A percentile compares a stretch with the other conserved stretches of the same genome.
Conservation (phyloP, 1,140 invertebrate genomes). For the Drepana arcuata region DNA sequence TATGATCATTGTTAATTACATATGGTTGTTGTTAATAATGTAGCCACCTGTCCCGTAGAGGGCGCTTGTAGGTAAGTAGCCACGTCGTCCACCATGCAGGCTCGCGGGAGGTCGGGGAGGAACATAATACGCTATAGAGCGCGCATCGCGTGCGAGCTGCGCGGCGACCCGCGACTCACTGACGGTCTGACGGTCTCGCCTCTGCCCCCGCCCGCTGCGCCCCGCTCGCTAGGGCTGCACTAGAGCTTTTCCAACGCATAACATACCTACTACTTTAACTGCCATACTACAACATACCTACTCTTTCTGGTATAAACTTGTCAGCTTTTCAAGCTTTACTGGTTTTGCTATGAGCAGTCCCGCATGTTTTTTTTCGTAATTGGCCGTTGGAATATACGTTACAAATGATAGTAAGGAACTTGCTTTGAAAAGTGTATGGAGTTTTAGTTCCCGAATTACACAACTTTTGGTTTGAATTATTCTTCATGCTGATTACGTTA, state of each 20-base stretch:
- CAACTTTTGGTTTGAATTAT: too few relatives aligned
- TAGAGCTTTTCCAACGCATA: slow-evolving; percentile 52
- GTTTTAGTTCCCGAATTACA: too few relatives aligned
- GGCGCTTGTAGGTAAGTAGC: slow-evolving; percentile 66
- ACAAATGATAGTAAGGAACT: too few relatives aligned
- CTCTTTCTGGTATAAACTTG: too few relatives aligned
- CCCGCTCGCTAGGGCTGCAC: slow-evolving; percentile 33
- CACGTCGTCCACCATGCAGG: slow-evolving; percentile 70
- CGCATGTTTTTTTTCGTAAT: too few relatives aligned
- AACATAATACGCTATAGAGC: slow-evolving; percentile 65
- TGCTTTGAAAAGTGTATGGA: too few relatives aligned
- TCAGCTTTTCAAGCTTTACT: too few relatives aligned
- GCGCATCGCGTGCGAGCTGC: slow-evolving; percentile 60
- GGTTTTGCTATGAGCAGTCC: too few relatives aligned
- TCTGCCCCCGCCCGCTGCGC: slow-evolving; percentile 21
- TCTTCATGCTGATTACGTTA: too few relatives aligned
- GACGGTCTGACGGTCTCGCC: slow-evolving; percentile 31
- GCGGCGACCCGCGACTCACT: slow-evolving; percentile 60
- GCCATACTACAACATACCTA: too few relatives aligned
- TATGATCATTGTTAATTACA: slow-evolving; percentile 72
- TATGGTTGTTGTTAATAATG: slow-evolving; percentile 68
- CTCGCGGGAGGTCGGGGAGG: slow-evolving; percentile 66
- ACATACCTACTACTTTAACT: too few relatives aligned
- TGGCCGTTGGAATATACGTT: too few relatives aligned
- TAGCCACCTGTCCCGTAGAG: slow-evolving; percentile 70